A percentile compares a stretch with the other conserved stretches of the same genome.
Conservation (phyloP, 2,888 invertebrate species). For the Erannis defoliaria region DNA sequence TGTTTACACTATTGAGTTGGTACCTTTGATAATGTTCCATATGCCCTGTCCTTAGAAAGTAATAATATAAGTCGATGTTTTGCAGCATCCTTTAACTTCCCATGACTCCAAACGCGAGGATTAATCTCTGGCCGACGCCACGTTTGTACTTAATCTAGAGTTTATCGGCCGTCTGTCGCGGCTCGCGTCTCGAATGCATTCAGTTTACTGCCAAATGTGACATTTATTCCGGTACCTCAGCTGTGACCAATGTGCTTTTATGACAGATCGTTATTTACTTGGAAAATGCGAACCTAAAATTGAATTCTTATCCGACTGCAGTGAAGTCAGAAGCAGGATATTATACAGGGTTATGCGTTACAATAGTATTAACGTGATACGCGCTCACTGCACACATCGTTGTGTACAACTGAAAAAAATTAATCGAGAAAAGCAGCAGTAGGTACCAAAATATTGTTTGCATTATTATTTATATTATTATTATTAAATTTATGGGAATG, state of each 20-base stretch:
- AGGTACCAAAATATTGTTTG: too few relatives aligned
- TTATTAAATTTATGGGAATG: too few relatives aligned
- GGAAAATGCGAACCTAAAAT: constrained; percentile 1
- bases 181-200: constrained; percentile 13
- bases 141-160: constrained; percentile 4
- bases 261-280: constrained; percentile 17
- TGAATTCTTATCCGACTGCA: background rate
- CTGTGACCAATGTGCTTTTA: constrained; percentile 17
- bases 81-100: too few relatives aligned
- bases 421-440: too few relatives aligned
- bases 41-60: too few relatives aligned
- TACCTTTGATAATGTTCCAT: too few relatives aligned
- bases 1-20: too few relatives aligned
- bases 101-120: constrained; percentile 16
- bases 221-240: constrained; percentile 21
- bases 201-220: constrained; percentile 21
- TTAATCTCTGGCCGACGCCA: constrained; percentile 26
- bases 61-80: too few relatives aligned
- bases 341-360: background rate
- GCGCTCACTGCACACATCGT: too few relatives aligned
- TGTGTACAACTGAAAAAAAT: too few relatives aligned
- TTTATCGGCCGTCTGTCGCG: constrained; percentile 9
- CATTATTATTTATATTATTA: too few relatives aligned
- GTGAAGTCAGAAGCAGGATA: background rate
- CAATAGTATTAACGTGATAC: background rate